phyloP scores from a whole-genome alignment of 2,888 invertebrate species.

The Lottia scabra region DNA sequence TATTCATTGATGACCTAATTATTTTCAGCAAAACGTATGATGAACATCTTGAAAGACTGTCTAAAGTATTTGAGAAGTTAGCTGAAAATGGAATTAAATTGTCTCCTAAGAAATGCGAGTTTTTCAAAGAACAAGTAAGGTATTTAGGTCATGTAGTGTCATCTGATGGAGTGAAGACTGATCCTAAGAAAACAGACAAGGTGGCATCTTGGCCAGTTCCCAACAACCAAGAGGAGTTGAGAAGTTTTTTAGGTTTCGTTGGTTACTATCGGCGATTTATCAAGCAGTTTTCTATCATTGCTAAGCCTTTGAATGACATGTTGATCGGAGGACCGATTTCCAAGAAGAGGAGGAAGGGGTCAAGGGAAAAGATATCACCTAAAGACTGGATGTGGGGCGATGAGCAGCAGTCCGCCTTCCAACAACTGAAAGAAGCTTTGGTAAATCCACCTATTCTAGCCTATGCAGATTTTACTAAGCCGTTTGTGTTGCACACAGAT shows the following conservation, averaged over 20 bases:
- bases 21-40: too few species aligned
- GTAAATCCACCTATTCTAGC: neutral
- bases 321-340: neutral
- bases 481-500: neutral
- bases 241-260: too few species aligned
- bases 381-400: too few species aligned
- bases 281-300: too few species aligned
- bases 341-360: constrained; percentile 13
- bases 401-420: too few species aligned
- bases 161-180: constrained; percentile 21
- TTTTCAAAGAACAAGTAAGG: constrained; percentile 16
- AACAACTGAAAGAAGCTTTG: too few species aligned
- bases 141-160: constrained; percentile 28
- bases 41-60: neutral
- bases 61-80: constrained; percentile 10
- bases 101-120: too few species aligned
- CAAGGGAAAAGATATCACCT: too few species aligned
- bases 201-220: constrained; percentile 26
- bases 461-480: neutral
- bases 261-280: too few species aligned
- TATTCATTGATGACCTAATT: too few species aligned
- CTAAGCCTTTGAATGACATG: too few species aligned
- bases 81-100: too few species aligned
- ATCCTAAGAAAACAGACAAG: constrained; percentile 22
- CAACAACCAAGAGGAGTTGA: neutral